These are phyloP conservation scores for Hartigia nigra DNA, from an alignment of 2,888 invertebrate species.

Conservation along the genomic window DNA sequence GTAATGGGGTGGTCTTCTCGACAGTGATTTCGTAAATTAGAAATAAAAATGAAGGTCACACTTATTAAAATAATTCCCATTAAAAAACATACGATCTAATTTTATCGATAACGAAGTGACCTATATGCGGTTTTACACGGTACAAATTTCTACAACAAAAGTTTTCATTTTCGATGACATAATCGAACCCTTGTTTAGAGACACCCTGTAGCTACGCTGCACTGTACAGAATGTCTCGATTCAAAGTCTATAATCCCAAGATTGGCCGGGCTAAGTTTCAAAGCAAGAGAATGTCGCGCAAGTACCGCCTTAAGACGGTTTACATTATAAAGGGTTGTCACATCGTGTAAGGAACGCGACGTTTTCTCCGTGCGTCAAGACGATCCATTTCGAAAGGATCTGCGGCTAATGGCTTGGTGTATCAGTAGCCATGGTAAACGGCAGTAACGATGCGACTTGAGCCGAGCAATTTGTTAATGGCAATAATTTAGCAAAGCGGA, in stretches of 20 bases:
- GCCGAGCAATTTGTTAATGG: conserved; percentile 34
- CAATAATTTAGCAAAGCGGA: conserved; percentile 36
- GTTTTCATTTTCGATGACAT: too few relatives aligned
- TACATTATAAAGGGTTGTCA: not conserved
- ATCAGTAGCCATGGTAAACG: not conserved
- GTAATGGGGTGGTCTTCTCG: not conserved
- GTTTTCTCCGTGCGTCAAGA: conserved; percentile 8
- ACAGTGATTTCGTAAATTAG: not conserved
- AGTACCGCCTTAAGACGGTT: too few relatives aligned
- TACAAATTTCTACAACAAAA: too few relatives aligned
- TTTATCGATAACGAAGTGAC: too few relatives aligned
- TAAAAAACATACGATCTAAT: too few relatives aligned
- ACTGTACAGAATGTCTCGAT: too few relatives aligned
- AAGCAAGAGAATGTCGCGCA: too few relatives aligned
- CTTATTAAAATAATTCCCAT: not conserved
- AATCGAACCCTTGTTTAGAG: too few relatives aligned
- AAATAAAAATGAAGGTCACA: not conserved
- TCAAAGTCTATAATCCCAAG: too few relatives aligned
- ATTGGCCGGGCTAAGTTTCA: too few relatives aligned
- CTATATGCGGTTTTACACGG: too few relatives aligned
- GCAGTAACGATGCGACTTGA: conserved; percentile 14
- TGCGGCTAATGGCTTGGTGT: conserved; percentile 14
- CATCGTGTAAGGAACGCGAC: not conserved
- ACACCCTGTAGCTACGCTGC: too few relatives aligned
- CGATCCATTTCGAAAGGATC: conserved; percentile 16